Conservation (phyloP, 2,797 vertebrate genomes). For the Phalloptychus januarius region DNA sequence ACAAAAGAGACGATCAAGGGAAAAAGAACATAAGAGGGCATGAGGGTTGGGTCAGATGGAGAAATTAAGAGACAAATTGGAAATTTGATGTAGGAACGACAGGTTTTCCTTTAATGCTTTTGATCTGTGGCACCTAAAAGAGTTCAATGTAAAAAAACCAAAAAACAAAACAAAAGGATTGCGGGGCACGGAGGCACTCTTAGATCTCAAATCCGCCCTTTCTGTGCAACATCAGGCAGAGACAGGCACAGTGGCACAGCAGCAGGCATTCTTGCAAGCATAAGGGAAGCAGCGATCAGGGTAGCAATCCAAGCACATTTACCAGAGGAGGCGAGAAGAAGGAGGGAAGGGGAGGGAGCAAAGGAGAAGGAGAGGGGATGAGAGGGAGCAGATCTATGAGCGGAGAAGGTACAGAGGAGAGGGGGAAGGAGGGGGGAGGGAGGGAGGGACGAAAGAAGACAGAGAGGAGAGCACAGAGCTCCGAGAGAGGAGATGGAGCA, state of each 20-base stretch:
- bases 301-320: conserved; percentile 79
- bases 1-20: conserved; percentile 35
- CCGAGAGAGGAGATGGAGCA: conserved; percentile 52
- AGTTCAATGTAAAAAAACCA: conserved; percentile 46
- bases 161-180: conserved; percentile 36
- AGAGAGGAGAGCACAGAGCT: conserved; percentile 59
- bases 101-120: background rate
- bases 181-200: conserved; percentile 35
- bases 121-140: conserved; percentile 19
- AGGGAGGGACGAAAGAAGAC: no score
- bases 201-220: conserved; percentile 44
- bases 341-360: conserved; percentile 30
- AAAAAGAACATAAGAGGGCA: conserved; percentile 34
- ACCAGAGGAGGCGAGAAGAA: conserved; percentile 56
- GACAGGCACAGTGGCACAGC: conserved; percentile 57
- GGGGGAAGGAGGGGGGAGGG: conserved; percentile 65
- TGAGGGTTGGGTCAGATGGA: conserved; percentile 52
- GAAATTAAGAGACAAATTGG: conserved; percentile 45
- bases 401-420: conserved; percentile 45
- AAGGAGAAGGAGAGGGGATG: conserved; percentile 43
- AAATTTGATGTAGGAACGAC: conserved; percentile 15
- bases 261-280: conserved; percentile 74
- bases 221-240: conserved; percentile 62
- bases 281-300: conserved; percentile 72
- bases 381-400: conserved; percentile 68